Percentiles rank a stretch among this genome's conserved stretches.
phyloP scores from a whole-genome alignment of 2,797 vertebrate species.

The Labeo calbasu region DNA sequence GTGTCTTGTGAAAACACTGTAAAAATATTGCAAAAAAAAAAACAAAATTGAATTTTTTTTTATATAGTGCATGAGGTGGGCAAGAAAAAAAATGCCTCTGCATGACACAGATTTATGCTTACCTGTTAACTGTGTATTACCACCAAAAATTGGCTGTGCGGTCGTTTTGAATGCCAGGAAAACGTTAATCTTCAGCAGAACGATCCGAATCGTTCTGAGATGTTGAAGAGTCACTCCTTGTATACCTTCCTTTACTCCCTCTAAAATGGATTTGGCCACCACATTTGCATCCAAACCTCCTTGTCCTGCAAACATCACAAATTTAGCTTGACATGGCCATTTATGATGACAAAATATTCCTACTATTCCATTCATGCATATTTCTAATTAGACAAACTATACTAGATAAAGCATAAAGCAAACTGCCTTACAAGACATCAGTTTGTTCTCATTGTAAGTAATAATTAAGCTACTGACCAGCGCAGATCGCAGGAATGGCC shows the following conservation, averaged over 20 bases:
- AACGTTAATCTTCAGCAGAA: conserved; percentile 64
- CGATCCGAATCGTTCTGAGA: conserved; percentile 63
- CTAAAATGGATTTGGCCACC: conserved; percentile 68
- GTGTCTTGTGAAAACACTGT: too few relatives aligned
- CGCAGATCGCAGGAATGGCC: conserved; percentile 72
- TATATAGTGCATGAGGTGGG: neutral
- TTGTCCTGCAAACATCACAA: conserved; percentile 59
- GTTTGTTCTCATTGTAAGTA: neutral
- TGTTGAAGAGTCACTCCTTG: neutral
- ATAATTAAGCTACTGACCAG: conserved; percentile 62
- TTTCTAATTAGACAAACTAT: neutral
- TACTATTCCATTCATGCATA: neutral
- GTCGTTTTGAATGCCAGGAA: conserved; percentile 68
- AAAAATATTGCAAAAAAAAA: too few relatives aligned
- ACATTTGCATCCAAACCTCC: conserved; percentile 56
- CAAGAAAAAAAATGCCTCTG: too few relatives aligned
- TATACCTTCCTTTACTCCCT: conserved; percentile 54
- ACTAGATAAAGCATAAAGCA: neutral
- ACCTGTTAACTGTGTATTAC: conserved; percentile 48
- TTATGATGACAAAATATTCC: neutral
- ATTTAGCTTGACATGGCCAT: neutral
- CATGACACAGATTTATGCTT: too few relatives aligned
- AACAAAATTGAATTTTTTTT: too few relatives aligned
- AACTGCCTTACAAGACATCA: neutral
- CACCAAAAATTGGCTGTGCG: conserved; percentile 57